Evolutionary conservation across 2,888 invertebrate genomes (phyloP), one percentile per base, ranked within the genome.

Genomic region (Eudasyphora cyanicolor): DNA sequence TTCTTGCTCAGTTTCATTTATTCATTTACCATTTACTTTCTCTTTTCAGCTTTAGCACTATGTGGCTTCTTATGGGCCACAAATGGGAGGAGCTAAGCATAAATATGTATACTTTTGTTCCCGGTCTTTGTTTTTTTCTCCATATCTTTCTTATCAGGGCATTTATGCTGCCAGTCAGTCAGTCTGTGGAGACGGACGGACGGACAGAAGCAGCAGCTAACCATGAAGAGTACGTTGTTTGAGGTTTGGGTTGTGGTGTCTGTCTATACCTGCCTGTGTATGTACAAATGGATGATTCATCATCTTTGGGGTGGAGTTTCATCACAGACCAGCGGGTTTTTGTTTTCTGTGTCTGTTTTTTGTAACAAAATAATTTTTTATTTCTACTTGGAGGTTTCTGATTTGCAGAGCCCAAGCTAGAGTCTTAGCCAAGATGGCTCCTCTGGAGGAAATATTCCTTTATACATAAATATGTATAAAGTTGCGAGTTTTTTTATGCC

Each of bases 281-380:
- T n/a, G n/a, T n/a, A n/a, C n/a, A n/a, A n/a, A 29, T 60, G 42
- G 85, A 86, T 86, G 86, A 86, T 85, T 86, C 86, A 86, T 86
- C 86, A 82, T 76, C 82, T 77, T 73, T 75, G 42, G 86, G 86
- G 86, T 86, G 86, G 86, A 86, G 86, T 77, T 84, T 84, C 12
- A 24, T 51, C 76, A 51, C 35, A 17, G n/a, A 75, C n/a, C n/a
- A n/a, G 42, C 38, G 19, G 7, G 35, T 74, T 69, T 57, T 73
- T 29, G 10, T 32, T 77, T 74, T 74, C 2, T 57, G 12, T 42
- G n/a, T 42, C n/a, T 17, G 2, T 54, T 74, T 27, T 49, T 27
- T 49, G 12, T 6, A 32, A 32, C 32, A 4, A 32, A 32, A 32
- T n/a, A 32, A 32, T 32, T 32, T 78, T 60, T 24, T 64, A 10